Evolutionary conservation across 53 echinoderm and acorn worm genomes (phyloP).

Genomic region (Stichopus horrens): DNA sequence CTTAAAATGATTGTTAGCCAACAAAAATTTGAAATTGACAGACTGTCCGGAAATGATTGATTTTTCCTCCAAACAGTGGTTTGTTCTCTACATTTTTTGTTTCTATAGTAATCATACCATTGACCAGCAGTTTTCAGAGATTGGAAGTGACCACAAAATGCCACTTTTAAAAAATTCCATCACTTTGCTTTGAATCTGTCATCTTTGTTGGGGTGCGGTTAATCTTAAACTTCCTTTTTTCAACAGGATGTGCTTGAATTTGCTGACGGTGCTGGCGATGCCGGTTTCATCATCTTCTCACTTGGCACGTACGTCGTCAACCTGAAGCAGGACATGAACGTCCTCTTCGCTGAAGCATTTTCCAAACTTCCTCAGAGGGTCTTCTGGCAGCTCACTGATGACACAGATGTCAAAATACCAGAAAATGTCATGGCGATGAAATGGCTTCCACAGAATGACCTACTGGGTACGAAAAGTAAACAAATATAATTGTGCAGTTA

Average conservation of each 20-base stretch:
- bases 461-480: constrained; percentile 10
- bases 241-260: constrained; percentile 43
- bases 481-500: neutral
- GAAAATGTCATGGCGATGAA: constrained; percentile 38
- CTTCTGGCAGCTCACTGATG: constrained; percentile 30
- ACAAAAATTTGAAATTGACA: too few species aligned
- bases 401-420: neutral
- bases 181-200: too few species aligned
- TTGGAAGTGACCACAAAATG: too few species aligned
- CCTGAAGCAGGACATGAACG: constrained; percentile 44
- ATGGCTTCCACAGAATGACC: constrained; percentile 48
- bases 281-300: constrained; percentile 44
- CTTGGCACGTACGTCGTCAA: constrained; percentile 42
- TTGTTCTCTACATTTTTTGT: too few species aligned
- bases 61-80: too few species aligned
- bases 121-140: too few species aligned
- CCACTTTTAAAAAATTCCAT: too few species aligned
- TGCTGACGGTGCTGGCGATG: constrained; percentile 37
- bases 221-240: neutral
- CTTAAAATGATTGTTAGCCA: too few species aligned
- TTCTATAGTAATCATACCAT: too few species aligned
- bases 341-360: constrained; percentile 35
- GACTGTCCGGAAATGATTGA: too few species aligned
- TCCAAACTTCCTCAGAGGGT: constrained; percentile 39
- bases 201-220: too few species aligned